A percentile compares a stretch with the other conserved stretches of the same genome.
Evolutionary conservation across 2,888 invertebrate genomes (phyloP).

Genomic region (Phyllotreta striolata): DNA sequence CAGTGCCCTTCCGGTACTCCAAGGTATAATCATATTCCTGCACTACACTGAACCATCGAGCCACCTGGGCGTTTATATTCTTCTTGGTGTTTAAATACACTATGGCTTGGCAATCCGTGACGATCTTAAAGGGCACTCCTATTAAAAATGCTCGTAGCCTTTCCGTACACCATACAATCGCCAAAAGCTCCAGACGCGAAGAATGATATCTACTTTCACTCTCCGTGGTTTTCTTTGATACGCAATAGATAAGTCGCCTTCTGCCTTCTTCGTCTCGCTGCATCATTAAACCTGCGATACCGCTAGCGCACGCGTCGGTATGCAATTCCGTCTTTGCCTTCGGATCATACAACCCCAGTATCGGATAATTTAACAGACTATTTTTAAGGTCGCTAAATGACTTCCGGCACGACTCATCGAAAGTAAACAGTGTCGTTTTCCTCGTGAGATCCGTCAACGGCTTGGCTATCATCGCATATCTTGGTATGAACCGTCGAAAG

Average conservation of each 20-base stretch:
- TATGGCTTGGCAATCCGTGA: constrained; percentile 49
- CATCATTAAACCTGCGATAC: constrained; percentile 46
- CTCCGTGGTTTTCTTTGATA: constrained; percentile 44
- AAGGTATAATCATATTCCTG: constrained; percentile 44
- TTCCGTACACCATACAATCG: constrained; percentile 44
- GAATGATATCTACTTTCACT: constrained; percentile 46
- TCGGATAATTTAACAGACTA: constrained; percentile 24
- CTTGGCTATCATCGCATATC: constrained; percentile 43
- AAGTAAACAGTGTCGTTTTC: constrained; percentile 39
- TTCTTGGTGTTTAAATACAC: constrained; percentile 42
- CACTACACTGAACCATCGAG: constrained; percentile 40
- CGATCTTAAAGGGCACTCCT: too few relatives aligned
- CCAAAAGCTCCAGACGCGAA: constrained; percentile 45
- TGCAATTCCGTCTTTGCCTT: constrained; percentile 37
- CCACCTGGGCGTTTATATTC: constrained; percentile 44
- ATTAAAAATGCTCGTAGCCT: constrained; percentile 44
- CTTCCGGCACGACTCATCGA: constrained; percentile 15
- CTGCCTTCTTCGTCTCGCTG: constrained; percentile 43
- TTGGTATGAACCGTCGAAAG: constrained; percentile 42
- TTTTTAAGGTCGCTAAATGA: constrained; percentile 36
- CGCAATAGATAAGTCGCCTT: constrained; percentile 42
- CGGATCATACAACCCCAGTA: constrained; percentile 36
- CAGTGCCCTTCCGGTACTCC: constrained; percentile 42
- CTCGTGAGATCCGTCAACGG: constrained; percentile 47
- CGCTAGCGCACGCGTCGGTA: constrained; percentile 35